These are phyloP conservation scores for Pseudochirops cupreus DNA, from an alignment of 2,797 vertebrate species.

Conservation along the genomic window DNA sequence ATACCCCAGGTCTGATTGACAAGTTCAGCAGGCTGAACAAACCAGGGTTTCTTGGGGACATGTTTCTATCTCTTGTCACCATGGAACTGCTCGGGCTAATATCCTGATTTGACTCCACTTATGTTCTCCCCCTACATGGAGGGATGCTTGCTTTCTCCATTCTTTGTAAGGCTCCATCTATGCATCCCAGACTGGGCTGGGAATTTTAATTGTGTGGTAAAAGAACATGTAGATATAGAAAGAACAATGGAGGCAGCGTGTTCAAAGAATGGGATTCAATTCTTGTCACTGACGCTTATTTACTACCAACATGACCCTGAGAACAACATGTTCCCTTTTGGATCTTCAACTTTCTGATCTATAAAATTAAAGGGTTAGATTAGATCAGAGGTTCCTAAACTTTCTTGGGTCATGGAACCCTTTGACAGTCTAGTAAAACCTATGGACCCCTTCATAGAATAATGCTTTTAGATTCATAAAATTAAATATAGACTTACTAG, in stretches of 20 bases:
- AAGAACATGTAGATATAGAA: neutral
- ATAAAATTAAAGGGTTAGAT: neutral
- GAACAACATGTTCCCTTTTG: fast-evolving
- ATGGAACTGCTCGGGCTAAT: neutral
- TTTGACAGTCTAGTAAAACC: neutral
- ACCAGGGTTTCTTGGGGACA: neutral
- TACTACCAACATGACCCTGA: fast-evolving
- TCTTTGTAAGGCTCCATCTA: neutral
- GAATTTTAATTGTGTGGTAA: neutral
- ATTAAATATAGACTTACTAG: neutral
- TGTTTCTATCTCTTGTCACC: neutral
- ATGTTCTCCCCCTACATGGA: neutral
- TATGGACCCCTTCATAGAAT: neutral
- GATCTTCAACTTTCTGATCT: neutral
- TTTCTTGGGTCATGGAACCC: neutral
- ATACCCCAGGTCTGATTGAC: neutral
- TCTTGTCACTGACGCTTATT: neutral
- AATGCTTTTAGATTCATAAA: neutral
- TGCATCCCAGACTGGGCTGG: neutral
- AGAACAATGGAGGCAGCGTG: neutral
- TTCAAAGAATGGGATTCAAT: neutral
- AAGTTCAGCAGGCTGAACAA: neutral
- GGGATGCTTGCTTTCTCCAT: neutral
- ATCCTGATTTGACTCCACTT: neutral
- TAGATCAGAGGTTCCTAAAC: neutral